Evolutionary conservation across 2,888 invertebrate species (phyloP).

Genomic region (Cephus pulcher): DNA sequence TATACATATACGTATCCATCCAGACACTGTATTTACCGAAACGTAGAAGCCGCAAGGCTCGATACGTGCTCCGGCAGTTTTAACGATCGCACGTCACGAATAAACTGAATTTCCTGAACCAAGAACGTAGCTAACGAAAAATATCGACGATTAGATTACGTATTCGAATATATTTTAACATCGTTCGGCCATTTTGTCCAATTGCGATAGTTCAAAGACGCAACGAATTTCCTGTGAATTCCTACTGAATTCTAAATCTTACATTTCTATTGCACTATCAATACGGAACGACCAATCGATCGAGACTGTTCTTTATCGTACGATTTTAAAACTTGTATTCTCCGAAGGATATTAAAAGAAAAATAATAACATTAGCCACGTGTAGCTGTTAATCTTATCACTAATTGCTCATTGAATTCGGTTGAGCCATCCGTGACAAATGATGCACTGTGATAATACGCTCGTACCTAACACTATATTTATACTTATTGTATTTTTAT

Average conservation of each 20-base stretch:
- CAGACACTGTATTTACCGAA: background rate
- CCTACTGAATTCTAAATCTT: background rate
- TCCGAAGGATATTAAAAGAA: background rate
- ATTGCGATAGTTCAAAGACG: background rate
- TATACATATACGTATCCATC: background rate
- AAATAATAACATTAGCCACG: background rate
- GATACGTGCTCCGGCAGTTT: background rate
- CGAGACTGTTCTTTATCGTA: background rate
- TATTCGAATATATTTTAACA: background rate
- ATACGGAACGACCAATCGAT: background rate
- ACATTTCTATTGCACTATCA: background rate
- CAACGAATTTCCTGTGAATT: background rate
- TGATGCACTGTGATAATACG: background rate
- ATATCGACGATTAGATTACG: background rate
- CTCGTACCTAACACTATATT: background rate
- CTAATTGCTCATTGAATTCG: background rate
- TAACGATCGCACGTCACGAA: background rate
- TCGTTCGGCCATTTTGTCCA: too few species aligned
- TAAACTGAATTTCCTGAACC: background rate
- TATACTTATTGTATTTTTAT: constrained; percentile 12
- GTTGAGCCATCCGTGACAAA: background rate
- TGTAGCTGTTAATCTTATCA: background rate
- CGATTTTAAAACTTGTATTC: background rate
- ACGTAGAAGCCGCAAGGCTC: background rate
- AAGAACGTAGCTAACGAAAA: background rate